Base-by-base conservation (phyloP, 2,888 invertebrate species). In the Villa cingulata region DNA sequence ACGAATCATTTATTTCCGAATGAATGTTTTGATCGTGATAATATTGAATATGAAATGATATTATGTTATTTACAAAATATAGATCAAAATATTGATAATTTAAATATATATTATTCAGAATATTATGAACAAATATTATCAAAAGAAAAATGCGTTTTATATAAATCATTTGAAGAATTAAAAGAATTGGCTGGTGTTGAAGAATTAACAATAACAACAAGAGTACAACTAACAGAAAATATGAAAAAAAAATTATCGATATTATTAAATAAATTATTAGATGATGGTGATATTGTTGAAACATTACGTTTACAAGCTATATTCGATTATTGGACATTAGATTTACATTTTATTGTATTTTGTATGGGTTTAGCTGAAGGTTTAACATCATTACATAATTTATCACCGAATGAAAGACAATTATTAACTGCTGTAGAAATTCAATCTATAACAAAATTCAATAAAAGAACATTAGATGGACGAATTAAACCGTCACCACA, bases 401-500 rank as follows among this genome's bases (percentile, higher is more conserved):
- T 86, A 55, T 78, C 77, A 2, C 70, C 73, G 41, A 78, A 83
- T 57, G 75, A 85, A 59, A 73, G 79, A 44, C 66, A 76, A 47
- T 67, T 83, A 40, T 55, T 78, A 10, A 62, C 61, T 19, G 70
- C 68, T 44, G 64, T 68, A 7, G 64, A 66, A 27, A 69, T 67
- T 53, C 64, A 64, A 32, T 61, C 69, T 4, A 57, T 56, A 32
- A 60, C 69, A 1, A 70, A 66, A 46, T 69, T 68, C 45, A 64
- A 65, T 56, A 64, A 63, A 51, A 59, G 68, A 17, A 67, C 71
- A 0, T 59, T 66, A 27, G 23, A 23, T 6, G 57, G 44, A 20
- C 16, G 44, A 40, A 14, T 43, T 15, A 37, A 41, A 32, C 29
- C 29, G 12, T 32, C 12, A 32, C 12, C 12, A n/a, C n/a, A n/a